phyloP scores from a whole-genome alignment of 2,113 vertebrate genomes.

The Prionailurus viverrinus region DNA sequence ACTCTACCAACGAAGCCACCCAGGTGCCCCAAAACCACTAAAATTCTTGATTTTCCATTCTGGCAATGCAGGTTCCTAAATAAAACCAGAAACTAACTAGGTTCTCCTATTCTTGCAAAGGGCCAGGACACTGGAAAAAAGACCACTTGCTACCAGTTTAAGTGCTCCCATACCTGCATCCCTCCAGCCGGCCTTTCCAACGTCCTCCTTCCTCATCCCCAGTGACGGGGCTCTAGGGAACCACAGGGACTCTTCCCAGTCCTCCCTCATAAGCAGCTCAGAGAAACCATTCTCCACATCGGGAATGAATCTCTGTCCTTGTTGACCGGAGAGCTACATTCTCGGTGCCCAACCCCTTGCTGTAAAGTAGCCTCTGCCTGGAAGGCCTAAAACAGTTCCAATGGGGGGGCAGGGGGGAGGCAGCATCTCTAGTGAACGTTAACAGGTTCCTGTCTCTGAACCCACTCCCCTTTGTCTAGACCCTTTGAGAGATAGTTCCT shows the following conservation, averaged over 20 bases:
- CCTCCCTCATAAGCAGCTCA: neutral
- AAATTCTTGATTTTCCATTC: neutral
- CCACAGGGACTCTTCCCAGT: neutral
- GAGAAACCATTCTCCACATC: neutral
- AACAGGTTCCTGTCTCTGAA: neutral
- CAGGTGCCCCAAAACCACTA: neutral
- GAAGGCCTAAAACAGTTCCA: neutral
- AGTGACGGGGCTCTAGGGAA: neutral
- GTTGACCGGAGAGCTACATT: no score
- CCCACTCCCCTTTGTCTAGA: neutral
- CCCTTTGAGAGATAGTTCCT: neutral
- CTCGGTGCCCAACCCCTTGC: neutral
- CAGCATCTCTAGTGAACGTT: neutral
- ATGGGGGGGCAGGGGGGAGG: neutral
- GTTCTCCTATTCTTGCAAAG: neutral
- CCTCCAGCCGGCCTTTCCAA: neutral
- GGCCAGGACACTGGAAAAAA: neutral
- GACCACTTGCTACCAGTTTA: neutral
- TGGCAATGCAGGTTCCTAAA: neutral
- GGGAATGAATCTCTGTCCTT: neutral
- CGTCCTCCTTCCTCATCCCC: neutral
- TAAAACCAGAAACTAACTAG: neutral
- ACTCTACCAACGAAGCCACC: neutral
- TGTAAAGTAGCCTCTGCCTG: neutral
- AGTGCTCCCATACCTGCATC: neutral